Percentiles rank a stretch among this genome's conserved stretches.
Conservation (phyloP, 2,888 invertebrate species). For the Drosophila phalerata region DNA sequence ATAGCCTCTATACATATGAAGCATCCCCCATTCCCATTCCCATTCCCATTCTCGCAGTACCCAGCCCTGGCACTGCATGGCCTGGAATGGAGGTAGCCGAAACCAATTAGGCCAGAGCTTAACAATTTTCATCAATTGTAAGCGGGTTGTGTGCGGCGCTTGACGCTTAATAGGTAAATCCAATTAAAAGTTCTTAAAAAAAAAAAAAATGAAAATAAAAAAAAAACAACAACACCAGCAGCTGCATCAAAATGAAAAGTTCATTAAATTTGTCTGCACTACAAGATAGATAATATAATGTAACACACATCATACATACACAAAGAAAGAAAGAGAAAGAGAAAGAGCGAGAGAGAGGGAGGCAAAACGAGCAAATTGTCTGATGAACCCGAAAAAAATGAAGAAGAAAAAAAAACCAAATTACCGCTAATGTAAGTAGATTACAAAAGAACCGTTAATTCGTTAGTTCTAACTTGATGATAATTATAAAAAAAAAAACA, state of each 20-base stretch:
- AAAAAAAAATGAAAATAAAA: conserved; percentile 7
- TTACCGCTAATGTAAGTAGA: conserved; percentile 65
- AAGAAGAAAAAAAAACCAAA: conserved; percentile 5
- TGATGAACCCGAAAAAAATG: conserved; percentile 44
- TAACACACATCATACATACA: conserved; percentile 4
- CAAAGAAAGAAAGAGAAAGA: neutral
- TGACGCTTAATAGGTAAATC: conserved; percentile 68
- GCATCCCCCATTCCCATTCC: conserved; percentile 1
- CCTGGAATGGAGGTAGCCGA: conserved; percentile 57
- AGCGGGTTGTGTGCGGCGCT: conserved; percentile 47
- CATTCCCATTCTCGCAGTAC: neutral
- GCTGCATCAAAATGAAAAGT: conserved; percentile 51
- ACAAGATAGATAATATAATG: conserved; percentile 9
- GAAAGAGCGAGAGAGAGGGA: neutral
- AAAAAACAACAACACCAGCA: conserved; percentile 19
- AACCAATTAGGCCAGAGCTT: conserved; percentile 69
- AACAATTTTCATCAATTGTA: conserved; percentile 72
- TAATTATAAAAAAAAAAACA: conserved; percentile 36
- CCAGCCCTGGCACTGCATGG: conserved; percentile 15
- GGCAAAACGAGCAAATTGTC: conserved; percentile 22
- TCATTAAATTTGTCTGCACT: conserved; percentile 61
- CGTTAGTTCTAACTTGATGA: conserved; percentile 39
- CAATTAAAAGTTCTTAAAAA: conserved; percentile 69
- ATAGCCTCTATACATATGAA: conserved; percentile 1
- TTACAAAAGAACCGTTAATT: conserved; percentile 66